phyloP scores from a whole-genome alignment of 1,140 invertebrate genomes.

The Dysdera silvatica region DNA sequence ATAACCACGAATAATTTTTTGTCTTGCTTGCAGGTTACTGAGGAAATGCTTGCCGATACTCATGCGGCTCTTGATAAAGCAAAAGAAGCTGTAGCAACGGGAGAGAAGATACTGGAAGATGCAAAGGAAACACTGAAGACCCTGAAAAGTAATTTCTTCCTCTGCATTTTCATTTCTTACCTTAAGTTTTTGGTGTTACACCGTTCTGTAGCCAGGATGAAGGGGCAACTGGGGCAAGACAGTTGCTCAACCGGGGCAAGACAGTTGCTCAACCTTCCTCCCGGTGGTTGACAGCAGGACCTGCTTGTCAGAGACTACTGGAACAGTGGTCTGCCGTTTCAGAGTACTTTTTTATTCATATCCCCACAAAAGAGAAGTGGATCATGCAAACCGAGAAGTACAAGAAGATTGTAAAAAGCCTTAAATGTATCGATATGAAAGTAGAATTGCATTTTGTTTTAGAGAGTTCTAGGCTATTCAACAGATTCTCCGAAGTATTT shows the following conservation, averaged over 20 bases:
- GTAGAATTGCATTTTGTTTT: slow-evolving; percentile 29
- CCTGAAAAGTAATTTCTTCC: slow-evolving; percentile 69
- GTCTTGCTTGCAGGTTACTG: slow-evolving; percentile 46
- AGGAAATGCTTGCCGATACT: slow-evolving; percentile 59
- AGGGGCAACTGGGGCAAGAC: no score
- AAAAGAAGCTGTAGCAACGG: slow-evolving; percentile 67
- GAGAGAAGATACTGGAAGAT: slow-evolving; percentile 74
- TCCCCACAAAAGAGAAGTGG: slow-evolving; percentile 18
- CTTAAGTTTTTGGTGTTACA: neutral
- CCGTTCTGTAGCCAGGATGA: no score
- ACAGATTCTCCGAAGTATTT: slow-evolving; percentile 26
- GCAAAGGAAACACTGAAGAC: slow-evolving; percentile 77
- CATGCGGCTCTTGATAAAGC: slow-evolving; percentile 63
- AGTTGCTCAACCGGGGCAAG: no score
- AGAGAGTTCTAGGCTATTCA: slow-evolving; percentile 19
- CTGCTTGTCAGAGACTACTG: slow-evolving; percentile 29
- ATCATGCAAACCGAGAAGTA: slow-evolving; percentile 26
- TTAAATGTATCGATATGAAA: slow-evolving; percentile 8
- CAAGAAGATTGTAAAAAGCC: slow-evolving; percentile 18
- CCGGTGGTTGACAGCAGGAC: slow-evolving; percentile 33
- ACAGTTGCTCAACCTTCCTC: no score
- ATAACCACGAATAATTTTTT: neutral
- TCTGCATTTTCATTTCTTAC: neutral
- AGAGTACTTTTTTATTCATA: slow-evolving; percentile 29
- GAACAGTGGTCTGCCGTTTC: slow-evolving; percentile 31